phyloP scores from a whole-genome alignment of 2,113 vertebrate genomes.

The Hymenochirus boettgeri region DNA sequence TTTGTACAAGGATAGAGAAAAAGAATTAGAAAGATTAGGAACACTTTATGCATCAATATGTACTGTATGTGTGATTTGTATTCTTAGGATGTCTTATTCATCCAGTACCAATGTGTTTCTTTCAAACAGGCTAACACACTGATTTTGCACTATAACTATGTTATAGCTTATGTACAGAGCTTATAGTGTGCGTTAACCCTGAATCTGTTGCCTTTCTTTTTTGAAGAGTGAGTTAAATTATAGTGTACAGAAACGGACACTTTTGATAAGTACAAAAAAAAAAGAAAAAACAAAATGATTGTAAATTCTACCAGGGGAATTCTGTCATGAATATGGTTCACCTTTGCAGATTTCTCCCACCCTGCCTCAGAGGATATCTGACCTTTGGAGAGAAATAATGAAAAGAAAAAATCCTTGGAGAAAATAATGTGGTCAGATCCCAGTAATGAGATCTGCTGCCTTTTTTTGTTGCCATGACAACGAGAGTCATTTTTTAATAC shows the following conservation, averaged over 20 bases:
- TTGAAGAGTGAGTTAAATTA: slow-evolving; percentile 65
- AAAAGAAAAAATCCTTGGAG: slow-evolving; percentile 85
- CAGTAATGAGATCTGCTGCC: slow-evolving; percentile 81
- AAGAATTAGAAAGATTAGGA: no score
- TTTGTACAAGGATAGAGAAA: no score
- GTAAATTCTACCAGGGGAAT: slow-evolving; percentile 79
- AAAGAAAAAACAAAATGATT: slow-evolving; percentile 78
- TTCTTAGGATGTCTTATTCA: no score
- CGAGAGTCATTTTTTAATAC: slow-evolving; percentile 72
- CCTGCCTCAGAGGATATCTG: slow-evolving; percentile 91
- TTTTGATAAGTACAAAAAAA: slow-evolving; percentile 56
- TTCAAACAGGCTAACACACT: no score
- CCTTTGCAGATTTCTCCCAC: slow-evolving; percentile 81
- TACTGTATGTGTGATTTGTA: no score
- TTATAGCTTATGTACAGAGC: no score
- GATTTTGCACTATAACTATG: no score
- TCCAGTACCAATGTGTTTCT: no score
- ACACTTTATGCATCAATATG: no score
- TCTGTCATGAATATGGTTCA: slow-evolving; percentile 84
- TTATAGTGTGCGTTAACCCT: background rate
- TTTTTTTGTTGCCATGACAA: slow-evolving; percentile 77
- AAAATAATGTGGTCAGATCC: slow-evolving; percentile 78
- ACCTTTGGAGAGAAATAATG: slow-evolving; percentile 94
- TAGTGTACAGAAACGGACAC: slow-evolving; percentile 55
- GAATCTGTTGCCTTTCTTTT: no score